A percentile compares a stretch with the other conserved stretches of the same genome.
phyloP scores from a whole-genome alignment of 2,888 invertebrate genomes.

The Harpalus rufipes region DNA sequence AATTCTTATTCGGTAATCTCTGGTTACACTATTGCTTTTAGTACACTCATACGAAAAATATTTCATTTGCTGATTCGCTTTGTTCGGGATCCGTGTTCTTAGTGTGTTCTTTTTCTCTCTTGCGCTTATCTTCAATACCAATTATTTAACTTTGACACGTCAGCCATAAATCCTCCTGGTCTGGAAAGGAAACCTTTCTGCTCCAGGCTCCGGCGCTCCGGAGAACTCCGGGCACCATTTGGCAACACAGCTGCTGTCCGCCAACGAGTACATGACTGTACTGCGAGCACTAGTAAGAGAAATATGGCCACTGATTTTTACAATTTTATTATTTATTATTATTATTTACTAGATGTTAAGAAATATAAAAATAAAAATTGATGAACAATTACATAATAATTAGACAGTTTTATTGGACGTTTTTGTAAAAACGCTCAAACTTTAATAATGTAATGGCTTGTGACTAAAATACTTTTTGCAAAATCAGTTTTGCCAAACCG shows the following conservation, averaged over 20 bases:
- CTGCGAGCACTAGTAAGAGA: background rate
- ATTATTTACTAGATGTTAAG: too few species aligned
- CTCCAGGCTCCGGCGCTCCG: constrained; percentile 12
- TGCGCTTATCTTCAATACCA: constrained; percentile 62
- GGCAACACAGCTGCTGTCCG: constrained; percentile 61
- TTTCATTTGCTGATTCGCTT: constrained; percentile 58
- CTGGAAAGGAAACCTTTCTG: constrained; percentile 49
- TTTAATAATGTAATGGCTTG: too few species aligned
- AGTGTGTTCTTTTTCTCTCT: constrained; percentile 46
- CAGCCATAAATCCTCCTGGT: constrained; percentile 52
- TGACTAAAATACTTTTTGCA: too few species aligned
- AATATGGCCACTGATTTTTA: constrained; percentile 3
- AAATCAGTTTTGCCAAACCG: too few species aligned
- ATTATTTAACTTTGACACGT: constrained; percentile 64
- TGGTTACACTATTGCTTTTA: constrained; percentile 55
- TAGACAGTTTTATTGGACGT: too few species aligned
- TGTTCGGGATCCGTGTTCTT: constrained; percentile 45
- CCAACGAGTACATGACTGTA: constrained; percentile 11
- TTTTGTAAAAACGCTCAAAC: too few species aligned
- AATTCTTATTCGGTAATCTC: constrained; percentile 44
- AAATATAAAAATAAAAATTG: too few species aligned
- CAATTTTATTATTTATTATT: too few species aligned
- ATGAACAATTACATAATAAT: too few species aligned
- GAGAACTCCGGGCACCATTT: constrained; percentile 44
- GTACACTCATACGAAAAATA: constrained; percentile 55